These are phyloP conservation scores for Spongilla lacustris DNA, from an alignment of 37 sponge, comb jelly and placozoan species.

Conservation along the genomic window DNA sequence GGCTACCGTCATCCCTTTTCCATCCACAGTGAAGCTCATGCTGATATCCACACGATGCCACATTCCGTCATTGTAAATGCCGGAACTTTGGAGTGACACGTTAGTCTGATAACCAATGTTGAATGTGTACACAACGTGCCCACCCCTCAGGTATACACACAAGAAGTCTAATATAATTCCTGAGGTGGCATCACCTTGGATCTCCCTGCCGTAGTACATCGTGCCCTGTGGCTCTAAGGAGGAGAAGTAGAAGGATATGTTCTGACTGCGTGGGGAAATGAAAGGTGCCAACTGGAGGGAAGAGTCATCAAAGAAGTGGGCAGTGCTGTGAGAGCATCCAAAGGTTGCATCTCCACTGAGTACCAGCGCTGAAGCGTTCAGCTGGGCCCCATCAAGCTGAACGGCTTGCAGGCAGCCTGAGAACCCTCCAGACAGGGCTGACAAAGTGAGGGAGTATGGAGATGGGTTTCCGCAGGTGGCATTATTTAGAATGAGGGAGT, in stretches of 20 bases:
- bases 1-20: neutral
- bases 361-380: slow-evolving; percentile 13
- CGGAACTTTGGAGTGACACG: neutral
- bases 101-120: slow-evolving; percentile 19
- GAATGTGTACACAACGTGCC: slow-evolving; percentile 18
- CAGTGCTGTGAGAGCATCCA: slow-evolving; percentile 47
- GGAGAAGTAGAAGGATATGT: slow-evolving; percentile 31
- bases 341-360: slow-evolving; percentile 24
- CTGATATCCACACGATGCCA: slow-evolving; percentile 39
- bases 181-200: slow-evolving; percentile 17
- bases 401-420: slow-evolving; percentile 41
- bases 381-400: neutral
- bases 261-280: slow-evolving; percentile 6
- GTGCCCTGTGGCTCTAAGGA: slow-evolving; percentile 10
- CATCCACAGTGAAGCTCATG: slow-evolving; percentile 17
- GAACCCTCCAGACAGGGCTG: neutral
- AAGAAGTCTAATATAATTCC: slow-evolving; percentile 40
- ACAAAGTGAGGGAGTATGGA: neutral
- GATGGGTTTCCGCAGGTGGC: neutral
- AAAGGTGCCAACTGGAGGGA: slow-evolving; percentile 22
- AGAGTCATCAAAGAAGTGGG: slow-evolving; percentile 36
- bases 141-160: slow-evolving; percentile 10
- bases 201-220: slow-evolving; percentile 32
- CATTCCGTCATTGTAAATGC: slow-evolving; percentile 23
- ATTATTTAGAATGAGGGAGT: neutral